A percentile compares a stretch with the other conserved stretches of the same genome.
Conservation (phyloP, 2,113 vertebrate genomes). For the Puma concolor region DNA sequence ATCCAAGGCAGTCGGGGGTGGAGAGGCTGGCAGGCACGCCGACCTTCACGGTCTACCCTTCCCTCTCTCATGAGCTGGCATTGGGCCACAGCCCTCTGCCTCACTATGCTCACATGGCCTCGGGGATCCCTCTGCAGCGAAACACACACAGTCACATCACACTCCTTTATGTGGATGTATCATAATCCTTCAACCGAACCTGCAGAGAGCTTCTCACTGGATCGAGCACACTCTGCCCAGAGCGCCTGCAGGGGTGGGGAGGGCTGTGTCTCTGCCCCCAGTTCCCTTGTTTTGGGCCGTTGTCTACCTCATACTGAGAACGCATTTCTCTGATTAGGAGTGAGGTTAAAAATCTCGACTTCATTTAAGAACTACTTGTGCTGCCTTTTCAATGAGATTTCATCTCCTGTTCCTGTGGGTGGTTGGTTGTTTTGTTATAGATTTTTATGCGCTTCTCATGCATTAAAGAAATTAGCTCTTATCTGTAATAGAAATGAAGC, state of each 20-base stretch:
- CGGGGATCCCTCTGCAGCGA: background rate
- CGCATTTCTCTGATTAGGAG: background rate
- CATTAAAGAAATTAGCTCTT: background rate
- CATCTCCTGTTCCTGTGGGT: background rate
- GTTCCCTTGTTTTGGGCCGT: accelerated
- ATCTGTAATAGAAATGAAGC: background rate
- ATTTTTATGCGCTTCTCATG: background rate
- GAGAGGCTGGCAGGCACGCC: accelerated
- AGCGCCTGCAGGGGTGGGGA: accelerated
- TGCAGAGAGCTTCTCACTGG: background rate
- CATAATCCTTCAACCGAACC: accelerated
- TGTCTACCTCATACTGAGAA: too few species aligned
- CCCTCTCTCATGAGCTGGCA: accelerated
- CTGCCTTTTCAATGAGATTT: accelerated
- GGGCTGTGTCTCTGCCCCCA: background rate
- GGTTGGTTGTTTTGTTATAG: background rate
- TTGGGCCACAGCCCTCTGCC: accelerated
- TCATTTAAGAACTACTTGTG: too few species aligned
- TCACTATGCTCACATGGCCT: accelerated
- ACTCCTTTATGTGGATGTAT: accelerated
- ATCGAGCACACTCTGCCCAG: accelerated
- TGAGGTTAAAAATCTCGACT: background rate
- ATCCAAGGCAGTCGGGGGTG: too few species aligned
- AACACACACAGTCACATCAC: accelerated
- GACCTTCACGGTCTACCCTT: accelerated